These are phyloP conservation scores for Brachionus rotundiformis DNA, from an alignment of 1,140 invertebrate species.

Conservation along the genomic window DNA sequence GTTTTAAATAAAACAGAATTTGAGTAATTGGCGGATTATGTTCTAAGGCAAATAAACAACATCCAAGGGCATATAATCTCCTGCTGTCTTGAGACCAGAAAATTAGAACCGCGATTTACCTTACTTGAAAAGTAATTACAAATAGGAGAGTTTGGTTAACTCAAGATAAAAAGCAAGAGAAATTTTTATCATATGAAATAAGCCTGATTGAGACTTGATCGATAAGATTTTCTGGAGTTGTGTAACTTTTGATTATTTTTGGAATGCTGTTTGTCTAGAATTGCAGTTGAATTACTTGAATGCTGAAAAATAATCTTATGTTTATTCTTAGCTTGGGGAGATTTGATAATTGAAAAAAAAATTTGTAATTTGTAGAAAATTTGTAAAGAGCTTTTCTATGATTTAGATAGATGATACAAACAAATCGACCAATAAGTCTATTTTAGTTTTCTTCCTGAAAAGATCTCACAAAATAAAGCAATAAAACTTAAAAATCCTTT, in stretches of 20 bases:
- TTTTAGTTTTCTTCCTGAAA: too few relatives aligned
- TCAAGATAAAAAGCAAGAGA: not conserved
- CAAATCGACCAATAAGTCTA: too few relatives aligned
- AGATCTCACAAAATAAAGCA: too few relatives aligned
- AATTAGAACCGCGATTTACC: not conserved
- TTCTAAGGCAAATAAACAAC: not conserved
- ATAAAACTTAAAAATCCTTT: too few relatives aligned
- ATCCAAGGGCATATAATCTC: not conserved
- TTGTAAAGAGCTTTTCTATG: not conserved
- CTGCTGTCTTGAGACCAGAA: not conserved
- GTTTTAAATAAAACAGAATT: not conserved
- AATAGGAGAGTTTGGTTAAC: not conserved
- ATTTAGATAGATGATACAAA: too few relatives aligned
- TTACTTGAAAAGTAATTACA: not conserved
- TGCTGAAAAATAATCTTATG: not conserved
- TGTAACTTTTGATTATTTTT: slow-evolving; percentile 12
- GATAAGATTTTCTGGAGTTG: not conserved
- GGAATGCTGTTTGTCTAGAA: slow-evolving; percentile 17
- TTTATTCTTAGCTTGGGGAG: not conserved
- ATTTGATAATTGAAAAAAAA: not conserved
- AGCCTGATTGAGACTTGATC: not conserved
- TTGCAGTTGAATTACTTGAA: not conserved
- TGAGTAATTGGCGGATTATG: not conserved
- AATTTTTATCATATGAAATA: not conserved
- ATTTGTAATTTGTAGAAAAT: too few relatives aligned